phyloP scores from a whole-genome alignment of 2,113 vertebrate genomes.

The Callorhinus ursinus region DNA sequence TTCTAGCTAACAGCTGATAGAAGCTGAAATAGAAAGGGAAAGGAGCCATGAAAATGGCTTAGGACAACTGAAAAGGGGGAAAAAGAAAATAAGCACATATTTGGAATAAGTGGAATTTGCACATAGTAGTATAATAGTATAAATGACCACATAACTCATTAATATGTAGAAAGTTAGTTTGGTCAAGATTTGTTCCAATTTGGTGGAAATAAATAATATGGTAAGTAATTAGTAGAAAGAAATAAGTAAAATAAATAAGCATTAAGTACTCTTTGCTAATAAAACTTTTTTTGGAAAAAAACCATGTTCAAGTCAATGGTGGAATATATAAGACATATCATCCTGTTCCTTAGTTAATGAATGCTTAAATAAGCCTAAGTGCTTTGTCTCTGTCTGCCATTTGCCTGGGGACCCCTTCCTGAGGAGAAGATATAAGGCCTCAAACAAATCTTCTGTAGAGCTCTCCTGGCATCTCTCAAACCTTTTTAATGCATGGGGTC shows the following conservation, averaged over 20 bases:
- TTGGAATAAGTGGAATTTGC: neutral
- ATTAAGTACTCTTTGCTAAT: neutral
- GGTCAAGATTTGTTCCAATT: neutral
- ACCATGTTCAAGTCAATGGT: neutral
- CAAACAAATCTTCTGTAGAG: slow-evolving; percentile 9
- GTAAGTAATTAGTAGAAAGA: neutral
- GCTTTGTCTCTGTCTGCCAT: neutral
- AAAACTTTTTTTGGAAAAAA: neutral
- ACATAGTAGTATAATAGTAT: neutral
- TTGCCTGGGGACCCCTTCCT: neutral
- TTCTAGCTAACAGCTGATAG: neutral
- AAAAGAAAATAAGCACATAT: neutral
- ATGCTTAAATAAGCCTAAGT: neutral
- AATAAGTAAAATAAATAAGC: slow-evolving; percentile 8
- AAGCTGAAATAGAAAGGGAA: neutral
- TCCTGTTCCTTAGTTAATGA: neutral
- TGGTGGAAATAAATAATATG: neutral
- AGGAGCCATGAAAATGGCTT: neutral
- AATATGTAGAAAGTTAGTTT: neutral
- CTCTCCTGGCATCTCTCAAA: neutral
- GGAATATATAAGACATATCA: neutral
- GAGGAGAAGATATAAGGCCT: neutral
- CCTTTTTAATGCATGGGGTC: neutral
- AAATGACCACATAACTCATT: neutral
- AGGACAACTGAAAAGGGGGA: neutral